A percentile compares a stretch with the other conserved stretches of the same genome.
Evolutionary conservation across 2,888 invertebrate species (phyloP).

Genomic region (Drosophila mettleri): DNA sequence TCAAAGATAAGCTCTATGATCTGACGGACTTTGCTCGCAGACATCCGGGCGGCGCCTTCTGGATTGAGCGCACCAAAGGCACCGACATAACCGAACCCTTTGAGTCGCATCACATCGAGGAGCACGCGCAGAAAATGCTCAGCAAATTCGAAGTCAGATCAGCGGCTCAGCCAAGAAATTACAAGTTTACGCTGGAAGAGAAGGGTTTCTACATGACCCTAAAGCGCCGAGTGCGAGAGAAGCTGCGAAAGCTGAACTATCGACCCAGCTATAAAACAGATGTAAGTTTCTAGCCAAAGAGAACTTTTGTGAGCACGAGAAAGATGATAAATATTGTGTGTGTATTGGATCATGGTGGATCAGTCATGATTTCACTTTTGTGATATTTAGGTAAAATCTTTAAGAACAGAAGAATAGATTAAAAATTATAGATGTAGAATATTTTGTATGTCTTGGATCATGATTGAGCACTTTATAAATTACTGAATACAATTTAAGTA

Average conservation of each 20-base stretch:
- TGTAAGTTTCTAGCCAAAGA: conserved; percentile 47
- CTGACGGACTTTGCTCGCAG: conserved; percentile 89
- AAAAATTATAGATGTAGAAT: too few species aligned
- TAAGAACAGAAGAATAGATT: too few species aligned
- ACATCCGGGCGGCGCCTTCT: conserved; percentile 94
- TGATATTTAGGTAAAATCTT: too few species aligned
- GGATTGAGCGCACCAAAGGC: conserved; percentile 90
- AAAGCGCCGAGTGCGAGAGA: conserved; percentile 87
- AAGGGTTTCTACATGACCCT: conserved; percentile 91
- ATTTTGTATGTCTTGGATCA: too few species aligned
- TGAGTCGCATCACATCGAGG: conserved; percentile 89
- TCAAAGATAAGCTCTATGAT: conserved; percentile 92
- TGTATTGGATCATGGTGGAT: not conserved
- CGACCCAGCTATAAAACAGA: conserved; percentile 71
- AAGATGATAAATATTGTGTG: not conserved
- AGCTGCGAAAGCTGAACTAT: conserved; percentile 86
- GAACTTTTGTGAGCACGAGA: not conserved
- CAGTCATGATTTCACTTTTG: too few species aligned
- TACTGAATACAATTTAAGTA: too few species aligned
- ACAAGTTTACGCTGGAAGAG: conserved; percentile 90
- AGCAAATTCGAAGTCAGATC: conserved; percentile 88
- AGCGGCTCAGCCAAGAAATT: conserved; percentile 87
- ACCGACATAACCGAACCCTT: conserved; percentile 93
- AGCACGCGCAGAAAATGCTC: conserved; percentile 87
- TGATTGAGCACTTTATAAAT: too few species aligned